A percentile compares a stretch with the other conserved stretches of the same genome.
Conservation (phyloP, 2,113 vertebrate genomes). For the Elachura formosa region DNA sequence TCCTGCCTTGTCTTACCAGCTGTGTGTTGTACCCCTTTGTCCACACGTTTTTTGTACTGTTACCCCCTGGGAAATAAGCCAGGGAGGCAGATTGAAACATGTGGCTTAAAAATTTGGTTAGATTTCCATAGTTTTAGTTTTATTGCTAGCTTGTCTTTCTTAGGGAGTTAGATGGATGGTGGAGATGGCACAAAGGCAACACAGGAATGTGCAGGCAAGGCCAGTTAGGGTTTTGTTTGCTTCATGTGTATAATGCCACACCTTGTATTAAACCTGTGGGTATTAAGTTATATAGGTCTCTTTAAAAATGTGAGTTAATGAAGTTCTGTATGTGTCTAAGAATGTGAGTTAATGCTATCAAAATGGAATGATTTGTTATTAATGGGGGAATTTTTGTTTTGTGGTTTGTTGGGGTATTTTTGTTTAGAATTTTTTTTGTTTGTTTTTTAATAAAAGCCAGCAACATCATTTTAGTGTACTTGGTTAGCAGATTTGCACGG, state of each 20-base stretch:
- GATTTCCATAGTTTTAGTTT: neutral
- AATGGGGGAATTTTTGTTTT: neutral
- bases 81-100: neutral
- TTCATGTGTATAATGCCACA: neutral
- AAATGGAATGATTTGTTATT: neutral
- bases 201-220: neutral
- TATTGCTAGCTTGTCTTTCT: neutral
- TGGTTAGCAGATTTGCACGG: neutral
- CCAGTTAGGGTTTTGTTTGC: neutral
- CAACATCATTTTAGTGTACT: neutral
- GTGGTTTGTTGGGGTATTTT: neutral
- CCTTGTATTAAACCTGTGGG: neutral
- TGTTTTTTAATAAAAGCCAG: neutral
- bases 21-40: neutral
- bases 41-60: neutral
- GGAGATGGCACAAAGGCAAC: neutral
- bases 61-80: neutral
- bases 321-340: neutral
- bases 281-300: neutral
- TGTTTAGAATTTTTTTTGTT: neutral
- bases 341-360: neutral
- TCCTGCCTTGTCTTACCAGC: neutral
- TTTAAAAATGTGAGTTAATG: neutral
- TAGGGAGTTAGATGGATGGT: neutral
- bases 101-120: neutral